phyloP scores from a whole-genome alignment of 2,113 vertebrate species.

The Platysternon megacephalum region DNA sequence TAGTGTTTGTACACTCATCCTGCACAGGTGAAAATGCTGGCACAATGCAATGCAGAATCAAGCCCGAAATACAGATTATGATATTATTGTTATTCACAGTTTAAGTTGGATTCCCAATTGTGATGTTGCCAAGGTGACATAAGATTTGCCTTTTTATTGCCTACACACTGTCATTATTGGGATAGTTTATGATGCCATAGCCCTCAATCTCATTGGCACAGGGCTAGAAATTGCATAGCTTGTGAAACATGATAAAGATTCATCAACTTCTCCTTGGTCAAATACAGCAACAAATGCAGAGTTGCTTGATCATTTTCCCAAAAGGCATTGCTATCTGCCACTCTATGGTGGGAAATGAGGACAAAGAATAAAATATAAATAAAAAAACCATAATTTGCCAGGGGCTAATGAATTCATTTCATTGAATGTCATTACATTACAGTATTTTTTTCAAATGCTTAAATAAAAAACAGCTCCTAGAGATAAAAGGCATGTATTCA shows the following conservation, averaged over 20 bases:
- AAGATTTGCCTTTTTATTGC: background rate
- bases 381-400: background rate
- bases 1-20: background rate
- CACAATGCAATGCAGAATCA: background rate
- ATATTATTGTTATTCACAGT: background rate
- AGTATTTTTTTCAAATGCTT: background rate
- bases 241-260: background rate
- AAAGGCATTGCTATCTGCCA: background rate
- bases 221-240: background rate
- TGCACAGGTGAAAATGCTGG: fast-evolving
- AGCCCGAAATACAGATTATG: background rate
- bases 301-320: background rate
- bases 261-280: background rate
- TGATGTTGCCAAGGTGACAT: background rate
- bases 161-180: background rate
- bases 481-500: background rate
- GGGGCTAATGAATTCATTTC: background rate
- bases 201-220: background rate
- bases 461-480: background rate
- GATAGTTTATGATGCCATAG: background rate
- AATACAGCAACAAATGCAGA: background rate
- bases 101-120: background rate
- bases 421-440: background rate
- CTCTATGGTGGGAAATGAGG: background rate
- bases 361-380: background rate